Evolutionary conservation across 1,140 invertebrate genomes (phyloP), one percentile per base, ranked within the genome.

Genomic region (Drosophila arizonae): DNA sequence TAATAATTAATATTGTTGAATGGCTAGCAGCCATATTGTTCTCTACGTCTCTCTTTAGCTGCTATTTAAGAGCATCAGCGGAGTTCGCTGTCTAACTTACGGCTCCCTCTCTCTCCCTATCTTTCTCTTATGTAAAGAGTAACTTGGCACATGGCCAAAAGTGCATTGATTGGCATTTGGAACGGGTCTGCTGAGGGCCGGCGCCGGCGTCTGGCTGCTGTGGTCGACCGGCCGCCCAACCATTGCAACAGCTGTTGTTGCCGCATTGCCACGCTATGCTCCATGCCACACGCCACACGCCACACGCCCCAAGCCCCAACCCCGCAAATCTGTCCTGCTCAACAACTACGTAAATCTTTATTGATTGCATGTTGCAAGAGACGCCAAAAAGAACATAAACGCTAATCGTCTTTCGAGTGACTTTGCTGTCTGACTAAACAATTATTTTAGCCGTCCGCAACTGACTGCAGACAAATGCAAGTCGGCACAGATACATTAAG

Each of bases 131-230:
- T 21, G 64, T 21, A 55, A 88, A 88, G 84, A 89, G 84, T 70
- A 88, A 89, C 86, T 88, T 88, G 85, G 85, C 85, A 89, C 86
- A 90, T 88, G 86, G 85, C 85, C 85, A 88, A 88, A 89, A 88
- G 72, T 90, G 84, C 84, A 88, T 88, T 88, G 84, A 88, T 88
- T 88, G 84, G 68, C 79, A 74, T 84, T 88, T 67, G 65, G 58
- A 70, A 73, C 76, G 60, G 55, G 72, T 65, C 52, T 79, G 68
- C 60, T 68, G 78, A 66, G 64, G 63, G 55, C 70, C 75, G 51
- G 45, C 65, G 76, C 72, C 82, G 79, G 76, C 76, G 84, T 84
- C 85, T 81, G 79, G 82, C 76, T 87, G 82, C 82, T 86, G 78
- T 62, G 75, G 69, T 51, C 48, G 54, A 26, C 43, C 43, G 43